These are phyloP conservation scores for Oncopodura yosiiana DNA, from an alignment of 1,140 invertebrate species.

Conservation along the genomic window DNA sequence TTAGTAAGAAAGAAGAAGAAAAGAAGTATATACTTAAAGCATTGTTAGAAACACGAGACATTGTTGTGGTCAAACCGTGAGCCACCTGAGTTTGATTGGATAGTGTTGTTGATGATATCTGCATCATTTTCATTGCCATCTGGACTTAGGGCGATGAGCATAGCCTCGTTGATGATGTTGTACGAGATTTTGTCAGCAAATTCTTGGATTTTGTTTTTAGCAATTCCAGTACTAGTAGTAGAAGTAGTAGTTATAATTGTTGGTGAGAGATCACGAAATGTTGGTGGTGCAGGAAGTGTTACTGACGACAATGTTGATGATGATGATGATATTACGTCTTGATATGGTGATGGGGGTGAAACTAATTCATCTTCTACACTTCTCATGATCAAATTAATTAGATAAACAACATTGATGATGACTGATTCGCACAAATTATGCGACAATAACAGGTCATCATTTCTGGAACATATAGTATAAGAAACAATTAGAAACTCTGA, in stretches of 20 bases:
- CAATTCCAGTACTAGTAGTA: neutral
- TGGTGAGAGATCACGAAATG: constrained; percentile 16
- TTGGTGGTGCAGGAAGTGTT: constrained; percentile 12
- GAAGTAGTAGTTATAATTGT: neutral
- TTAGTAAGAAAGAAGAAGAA: neutral
- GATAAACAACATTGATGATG: too few species aligned
- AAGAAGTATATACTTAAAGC: neutral
- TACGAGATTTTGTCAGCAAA: constrained; percentile 32
- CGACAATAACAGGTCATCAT: too few species aligned
- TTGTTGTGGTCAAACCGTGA: constrained; percentile 28
- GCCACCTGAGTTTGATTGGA: constrained; percentile 26
- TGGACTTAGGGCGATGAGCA: constrained; percentile 29
- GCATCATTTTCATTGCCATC: constrained; percentile 7
- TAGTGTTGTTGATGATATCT: constrained; percentile 4
- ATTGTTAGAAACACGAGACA: constrained; percentile 3
- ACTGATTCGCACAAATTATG: too few species aligned
- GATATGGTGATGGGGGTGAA: constrained; percentile 32
- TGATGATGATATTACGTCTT: too few species aligned
- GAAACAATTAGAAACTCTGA: too few species aligned
- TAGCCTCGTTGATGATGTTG: constrained; percentile 31
- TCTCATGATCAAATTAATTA: constrained; percentile 28
- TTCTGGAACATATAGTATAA: too few species aligned
- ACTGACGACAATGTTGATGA: too few species aligned
- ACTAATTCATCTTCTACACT: constrained; percentile 24
- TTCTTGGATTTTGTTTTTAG: constrained; percentile 8